Evolutionary conservation across 2,113 vertebrate species (phyloP).

Genomic region (Aptenodytes patagonicus): DNA sequence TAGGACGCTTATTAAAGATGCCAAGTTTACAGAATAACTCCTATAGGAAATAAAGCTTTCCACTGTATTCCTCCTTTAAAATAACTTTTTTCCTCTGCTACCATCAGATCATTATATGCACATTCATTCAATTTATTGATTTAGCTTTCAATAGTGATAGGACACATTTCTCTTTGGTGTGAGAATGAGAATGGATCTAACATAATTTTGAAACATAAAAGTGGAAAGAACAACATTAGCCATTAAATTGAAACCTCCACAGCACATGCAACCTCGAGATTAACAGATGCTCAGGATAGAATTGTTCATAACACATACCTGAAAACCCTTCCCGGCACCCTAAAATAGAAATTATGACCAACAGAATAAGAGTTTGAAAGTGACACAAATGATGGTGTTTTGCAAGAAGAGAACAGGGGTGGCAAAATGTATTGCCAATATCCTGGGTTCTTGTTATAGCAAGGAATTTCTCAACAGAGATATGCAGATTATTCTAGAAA

Average conservation of each 20-base stretch:
- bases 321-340: background rate
- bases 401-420: accelerated
- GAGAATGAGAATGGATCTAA: background rate
- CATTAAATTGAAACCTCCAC: background rate
- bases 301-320: background rate
- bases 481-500: too few species aligned
- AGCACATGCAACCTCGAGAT: background rate
- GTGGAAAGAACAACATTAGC: background rate
- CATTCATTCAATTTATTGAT: background rate
- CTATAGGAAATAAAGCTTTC: background rate
- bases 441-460: too few species aligned
- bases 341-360: background rate
- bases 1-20: background rate
- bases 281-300: background rate
- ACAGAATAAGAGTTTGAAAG: background rate
- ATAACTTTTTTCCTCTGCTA: background rate
- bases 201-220: background rate
- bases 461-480: too few species aligned
- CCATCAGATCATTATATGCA: background rate
- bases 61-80: background rate
- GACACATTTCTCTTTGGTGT: background rate
- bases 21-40: background rate
- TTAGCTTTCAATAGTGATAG: background rate
- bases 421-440: background rate
- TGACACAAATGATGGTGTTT: accelerated